phyloP scores from a whole-genome alignment of 30 jellyfish, hydroid and myxozoan genomes.

The Haliclystus octoradiatus region DNA sequence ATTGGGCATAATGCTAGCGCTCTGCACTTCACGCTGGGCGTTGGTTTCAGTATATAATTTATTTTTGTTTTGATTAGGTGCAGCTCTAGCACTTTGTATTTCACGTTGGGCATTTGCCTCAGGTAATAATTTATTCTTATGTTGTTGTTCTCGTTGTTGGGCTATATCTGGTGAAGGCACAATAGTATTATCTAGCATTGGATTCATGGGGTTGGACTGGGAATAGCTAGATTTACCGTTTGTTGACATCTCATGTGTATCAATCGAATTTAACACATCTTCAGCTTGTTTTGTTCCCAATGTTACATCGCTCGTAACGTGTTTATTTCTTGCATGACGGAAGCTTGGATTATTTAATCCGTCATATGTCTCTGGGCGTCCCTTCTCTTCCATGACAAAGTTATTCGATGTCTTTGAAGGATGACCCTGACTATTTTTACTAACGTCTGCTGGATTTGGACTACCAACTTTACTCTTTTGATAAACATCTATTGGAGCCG shows the following conservation, averaged over 20 bases:
- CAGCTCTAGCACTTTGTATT: too few relatives aligned
- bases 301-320: background rate
- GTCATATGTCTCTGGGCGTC: background rate
- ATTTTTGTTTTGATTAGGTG: too few relatives aligned
- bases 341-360: background rate
- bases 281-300: too few relatives aligned
- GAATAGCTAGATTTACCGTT: background rate
- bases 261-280: too few relatives aligned
- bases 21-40: too few relatives aligned
- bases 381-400: background rate
- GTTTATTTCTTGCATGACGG: background rate
- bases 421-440: background rate
- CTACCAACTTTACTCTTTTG: background rate
- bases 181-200: background rate
- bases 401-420: background rate
- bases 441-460: slow-evolving; percentile 2
- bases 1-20: too few relatives aligned
- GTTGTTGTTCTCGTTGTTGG: background rate
- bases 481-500: background rate
- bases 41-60: too few relatives aligned
- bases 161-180: background rate
- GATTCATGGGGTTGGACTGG: background rate
- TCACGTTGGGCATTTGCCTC: too few relatives aligned
- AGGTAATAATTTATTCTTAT: too few relatives aligned
- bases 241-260: too few relatives aligned